Conservation (phyloP, 1,140 invertebrate species). For the Zaprionus inermis region DNA sequence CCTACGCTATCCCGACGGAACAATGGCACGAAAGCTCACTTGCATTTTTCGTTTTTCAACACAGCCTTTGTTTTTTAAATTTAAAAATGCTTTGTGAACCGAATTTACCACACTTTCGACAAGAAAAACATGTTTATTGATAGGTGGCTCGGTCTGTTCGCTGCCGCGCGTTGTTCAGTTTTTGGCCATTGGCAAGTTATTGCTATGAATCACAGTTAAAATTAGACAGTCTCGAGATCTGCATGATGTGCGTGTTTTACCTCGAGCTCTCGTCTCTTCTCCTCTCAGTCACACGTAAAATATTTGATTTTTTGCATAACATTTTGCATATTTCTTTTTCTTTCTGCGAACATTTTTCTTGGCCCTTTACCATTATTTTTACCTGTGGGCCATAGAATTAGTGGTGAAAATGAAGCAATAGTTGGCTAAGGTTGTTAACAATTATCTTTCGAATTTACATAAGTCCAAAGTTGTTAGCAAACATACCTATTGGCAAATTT, state of each 20-base stretch:
- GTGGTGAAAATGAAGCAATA: conserved; percentile 68
- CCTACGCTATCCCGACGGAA: conserved; percentile 22
- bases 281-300: conserved; percentile 12
- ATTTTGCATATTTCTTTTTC: conserved; percentile 32
- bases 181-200: conserved; percentile 52
- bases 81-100: conserved; percentile 15
- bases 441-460: conserved; percentile 67
- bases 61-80: conserved; percentile 23
- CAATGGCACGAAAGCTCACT: conserved; percentile 64
- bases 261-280: neutral
- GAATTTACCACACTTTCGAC: conserved; percentile 56
- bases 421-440: conserved; percentile 35
- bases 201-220: conserved; percentile 75
- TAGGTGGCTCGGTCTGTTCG: conserved; percentile 38
- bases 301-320: conserved; percentile 62
- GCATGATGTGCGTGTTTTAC: conserved; percentile 9
- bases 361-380: conserved; percentile 40
- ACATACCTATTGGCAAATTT: conserved; percentile 32
- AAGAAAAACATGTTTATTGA: conserved; percentile 68
- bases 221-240: conserved; percentile 57
- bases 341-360: conserved; percentile 18
- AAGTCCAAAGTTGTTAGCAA: conserved; percentile 48
- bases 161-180: conserved; percentile 28
- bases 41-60: conserved; percentile 43
- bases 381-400: conserved; percentile 55